These are phyloP conservation scores for Saccostrea cuccullata DNA, from an alignment of 1,140 invertebrate genomes.

Conservation along the genomic window DNA sequence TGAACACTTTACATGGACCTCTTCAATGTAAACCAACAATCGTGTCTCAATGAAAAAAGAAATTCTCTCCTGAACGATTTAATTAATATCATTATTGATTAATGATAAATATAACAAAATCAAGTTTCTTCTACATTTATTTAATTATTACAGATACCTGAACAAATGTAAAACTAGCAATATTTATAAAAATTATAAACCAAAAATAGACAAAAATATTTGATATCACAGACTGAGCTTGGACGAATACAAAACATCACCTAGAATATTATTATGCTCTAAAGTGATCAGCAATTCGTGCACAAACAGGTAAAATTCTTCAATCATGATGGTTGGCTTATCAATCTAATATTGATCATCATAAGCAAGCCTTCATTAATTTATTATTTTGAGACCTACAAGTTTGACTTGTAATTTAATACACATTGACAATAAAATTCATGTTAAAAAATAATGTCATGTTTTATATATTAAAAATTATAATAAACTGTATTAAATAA, in stretches of 20 bases:
- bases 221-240: conserved; percentile 18
- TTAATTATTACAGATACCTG: not conserved
- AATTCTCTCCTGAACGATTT: not conserved
- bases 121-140: conserved; percentile 12
- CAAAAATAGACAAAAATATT: not conserved
- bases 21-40: too few relatives aligned
- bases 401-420: not conserved
- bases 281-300: not conserved
- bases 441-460: not conserved
- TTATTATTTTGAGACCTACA: not conserved
- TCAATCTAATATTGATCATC: not conserved
- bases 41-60: too few relatives aligned
- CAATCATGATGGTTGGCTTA: not conserved
- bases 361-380: too few relatives aligned
- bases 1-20: too few relatives aligned
- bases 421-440: not conserved
- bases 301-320: not conserved
- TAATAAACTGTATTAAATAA: too few relatives aligned
- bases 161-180: conserved; percentile 3
- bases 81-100: not conserved
- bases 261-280: conserved; percentile 16
- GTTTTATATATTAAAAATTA: too few relatives aligned
- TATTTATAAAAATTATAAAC: not conserved
- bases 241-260: conserved; percentile 3
- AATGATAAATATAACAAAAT: not conserved